These are phyloP conservation scores for Halcyon senegalensis DNA, from an alignment of 2,113 vertebrate species.

Conservation along the genomic window DNA sequence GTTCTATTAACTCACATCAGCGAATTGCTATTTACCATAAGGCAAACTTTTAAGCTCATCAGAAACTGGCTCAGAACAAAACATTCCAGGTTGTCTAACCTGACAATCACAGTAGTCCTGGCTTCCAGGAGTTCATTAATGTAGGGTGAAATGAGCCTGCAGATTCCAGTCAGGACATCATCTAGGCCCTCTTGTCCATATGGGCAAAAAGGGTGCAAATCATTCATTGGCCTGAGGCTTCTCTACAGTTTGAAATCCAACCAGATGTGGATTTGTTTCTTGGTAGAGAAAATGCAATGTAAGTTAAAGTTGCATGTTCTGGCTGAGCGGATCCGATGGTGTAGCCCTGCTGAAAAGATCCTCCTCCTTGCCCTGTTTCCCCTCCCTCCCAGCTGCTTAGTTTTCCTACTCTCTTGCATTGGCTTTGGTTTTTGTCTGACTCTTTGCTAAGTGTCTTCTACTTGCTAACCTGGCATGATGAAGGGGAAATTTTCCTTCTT, in stretches of 20 bases:
- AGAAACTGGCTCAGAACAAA: background rate
- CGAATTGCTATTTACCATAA: background rate
- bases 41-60: background rate
- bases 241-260: background rate
- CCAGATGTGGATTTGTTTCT: background rate
- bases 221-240: background rate
- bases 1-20: background rate
- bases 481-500: background rate
- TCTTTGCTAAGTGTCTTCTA: background rate
- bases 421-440: background rate
- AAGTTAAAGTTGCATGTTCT: background rate
- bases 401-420: background rate
- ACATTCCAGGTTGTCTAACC: background rate
- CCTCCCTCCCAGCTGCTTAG: background rate
- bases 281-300: background rate
- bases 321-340: background rate
- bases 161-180: background rate
- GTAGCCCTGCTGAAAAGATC: background rate
- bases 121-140: background rate
- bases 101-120: background rate
- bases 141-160: background rate
- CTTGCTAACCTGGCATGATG: background rate
- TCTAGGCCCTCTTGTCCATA: background rate
- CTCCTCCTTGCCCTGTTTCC: background rate
- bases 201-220: background rate